phyloP scores from a whole-genome alignment of 2,888 invertebrate genomes.

The Andrena haemorrhoa region DNA sequence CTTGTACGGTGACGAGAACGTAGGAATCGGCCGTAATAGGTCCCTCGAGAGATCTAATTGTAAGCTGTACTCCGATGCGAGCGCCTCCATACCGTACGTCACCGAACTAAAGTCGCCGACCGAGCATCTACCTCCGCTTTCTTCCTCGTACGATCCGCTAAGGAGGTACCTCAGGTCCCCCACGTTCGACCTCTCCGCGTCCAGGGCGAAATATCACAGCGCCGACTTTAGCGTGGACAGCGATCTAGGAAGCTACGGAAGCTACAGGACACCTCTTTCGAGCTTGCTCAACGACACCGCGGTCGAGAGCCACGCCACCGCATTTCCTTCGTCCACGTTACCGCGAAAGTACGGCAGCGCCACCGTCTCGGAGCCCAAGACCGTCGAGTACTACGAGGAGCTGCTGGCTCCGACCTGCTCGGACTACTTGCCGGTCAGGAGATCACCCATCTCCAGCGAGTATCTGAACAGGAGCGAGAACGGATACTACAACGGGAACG shows the following conservation, averaged over 20 bases:
- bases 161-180: slow-evolving; percentile 78
- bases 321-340: slow-evolving; percentile 65
- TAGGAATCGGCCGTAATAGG: not conserved
- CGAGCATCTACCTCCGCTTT: slow-evolving; percentile 63
- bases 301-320: slow-evolving; percentile 62
- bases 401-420: slow-evolving; percentile 77
- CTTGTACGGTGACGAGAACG: slow-evolving; percentile 24
- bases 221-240: slow-evolving; percentile 74
- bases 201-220: slow-evolving; percentile 77
- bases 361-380: slow-evolving; percentile 74
- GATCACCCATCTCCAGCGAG: slow-evolving; percentile 72
- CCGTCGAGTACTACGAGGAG: slow-evolving; percentile 82
- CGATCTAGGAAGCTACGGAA: slow-evolving; percentile 68
- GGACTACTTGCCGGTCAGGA: slow-evolving; percentile 75
- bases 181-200: slow-evolving; percentile 69
- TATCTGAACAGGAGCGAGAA: slow-evolving; percentile 76
- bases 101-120: slow-evolving; percentile 74
- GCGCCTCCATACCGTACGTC: slow-evolving; percentile 8
- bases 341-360: slow-evolving; percentile 77
- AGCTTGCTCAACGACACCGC: slow-evolving; percentile 58
- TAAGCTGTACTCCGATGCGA: slow-evolving; percentile 21
- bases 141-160: slow-evolving; percentile 77
- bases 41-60: slow-evolving; percentile 27
- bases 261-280: slow-evolving; percentile 69
- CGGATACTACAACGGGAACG: slow-evolving; percentile 78